Conservation (phyloP, 2,888 invertebrate species). For the Agrochola lychnidis region DNA sequence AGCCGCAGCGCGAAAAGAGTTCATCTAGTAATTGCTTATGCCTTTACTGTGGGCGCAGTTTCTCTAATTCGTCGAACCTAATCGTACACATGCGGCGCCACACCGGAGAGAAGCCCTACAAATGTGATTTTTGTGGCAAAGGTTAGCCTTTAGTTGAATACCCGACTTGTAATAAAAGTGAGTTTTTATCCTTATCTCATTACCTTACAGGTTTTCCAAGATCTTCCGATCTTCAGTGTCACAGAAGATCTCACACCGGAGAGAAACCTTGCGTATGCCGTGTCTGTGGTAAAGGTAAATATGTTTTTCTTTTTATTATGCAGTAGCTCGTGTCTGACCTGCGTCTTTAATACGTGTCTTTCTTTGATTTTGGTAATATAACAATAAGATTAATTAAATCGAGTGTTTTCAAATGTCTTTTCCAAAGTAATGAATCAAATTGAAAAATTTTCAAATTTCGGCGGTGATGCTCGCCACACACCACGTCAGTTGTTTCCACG, state of each 20-base stretch:
- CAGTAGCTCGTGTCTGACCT: not conserved
- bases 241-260: slow-evolving; percentile 91
- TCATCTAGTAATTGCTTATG: slow-evolving; percentile 88
- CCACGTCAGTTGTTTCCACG: too few species aligned
- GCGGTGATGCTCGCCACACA: too few species aligned
- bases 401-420: not conserved
- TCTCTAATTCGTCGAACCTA: slow-evolving; percentile 91
- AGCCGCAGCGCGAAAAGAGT: slow-evolving; percentile 77
- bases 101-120: slow-evolving; percentile 92
- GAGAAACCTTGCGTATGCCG: slow-evolving; percentile 90
- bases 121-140: slow-evolving; percentile 92
- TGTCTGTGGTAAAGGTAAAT: slow-evolving; percentile 86
- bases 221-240: slow-evolving; percentile 91
- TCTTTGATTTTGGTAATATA: not conserved
- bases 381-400: not conserved
- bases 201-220: slow-evolving; percentile 89
- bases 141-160: slow-evolving; percentile 71
- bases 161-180: slow-evolving; percentile 18
- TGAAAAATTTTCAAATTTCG: too few species aligned
- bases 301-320: slow-evolving; percentile 1
- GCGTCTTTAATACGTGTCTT: not conserved
- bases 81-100: slow-evolving; percentile 93
- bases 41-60: slow-evolving; percentile 91
- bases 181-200: slow-evolving; percentile 28
- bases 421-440: not conserved